Evolutionary conservation across 2,888 invertebrate species (phyloP).

Genomic region (Cetonia aurata): DNA sequence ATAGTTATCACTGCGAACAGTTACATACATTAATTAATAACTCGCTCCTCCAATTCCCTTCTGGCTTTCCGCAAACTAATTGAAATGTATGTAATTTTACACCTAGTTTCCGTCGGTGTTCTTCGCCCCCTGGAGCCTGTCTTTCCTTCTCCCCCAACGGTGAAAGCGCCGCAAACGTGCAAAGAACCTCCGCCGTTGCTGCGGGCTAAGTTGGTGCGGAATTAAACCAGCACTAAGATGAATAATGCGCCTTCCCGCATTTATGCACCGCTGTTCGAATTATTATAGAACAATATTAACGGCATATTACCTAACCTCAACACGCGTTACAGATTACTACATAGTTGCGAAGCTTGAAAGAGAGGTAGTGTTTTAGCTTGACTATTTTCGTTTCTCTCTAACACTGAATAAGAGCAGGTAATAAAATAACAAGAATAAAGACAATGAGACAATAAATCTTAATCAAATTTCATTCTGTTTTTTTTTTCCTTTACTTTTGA

Average conservation of each 20-base stretch:
- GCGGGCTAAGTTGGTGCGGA: neutral
- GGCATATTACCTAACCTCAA: too few relatives aligned
- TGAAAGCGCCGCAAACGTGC: neutral
- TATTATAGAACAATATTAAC: too few relatives aligned
- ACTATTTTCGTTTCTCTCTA: too few relatives aligned
- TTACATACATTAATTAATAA: slow-evolving; percentile 30
- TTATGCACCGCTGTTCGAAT: too few relatives aligned
- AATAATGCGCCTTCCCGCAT: neutral
- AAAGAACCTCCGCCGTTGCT: neutral
- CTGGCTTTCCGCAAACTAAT: slow-evolving; percentile 30
- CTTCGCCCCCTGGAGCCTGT: neutral
- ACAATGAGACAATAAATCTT: too few relatives aligned
- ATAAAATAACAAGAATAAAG: too few relatives aligned
- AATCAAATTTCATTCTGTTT: too few relatives aligned
- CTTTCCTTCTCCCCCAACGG: neutral
- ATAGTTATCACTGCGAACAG: slow-evolving; percentile 3
- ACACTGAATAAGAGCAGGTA: too few relatives aligned
- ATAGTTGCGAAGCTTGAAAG: too few relatives aligned
- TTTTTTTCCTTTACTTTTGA: too few relatives aligned
- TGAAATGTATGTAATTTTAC: slow-evolving; percentile 39
- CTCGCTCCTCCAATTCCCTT: slow-evolving; percentile 14
- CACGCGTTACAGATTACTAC: too few relatives aligned
- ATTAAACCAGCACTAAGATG: slow-evolving; percentile 17
- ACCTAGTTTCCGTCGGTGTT: slow-evolving; percentile 27
- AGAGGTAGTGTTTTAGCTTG: too few relatives aligned